A percentile compares a stretch with the other conserved stretches of the same genome.
Conservation (phyloP, 2,888 invertebrate species). For the Phyllotreta cruciferae region DNA sequence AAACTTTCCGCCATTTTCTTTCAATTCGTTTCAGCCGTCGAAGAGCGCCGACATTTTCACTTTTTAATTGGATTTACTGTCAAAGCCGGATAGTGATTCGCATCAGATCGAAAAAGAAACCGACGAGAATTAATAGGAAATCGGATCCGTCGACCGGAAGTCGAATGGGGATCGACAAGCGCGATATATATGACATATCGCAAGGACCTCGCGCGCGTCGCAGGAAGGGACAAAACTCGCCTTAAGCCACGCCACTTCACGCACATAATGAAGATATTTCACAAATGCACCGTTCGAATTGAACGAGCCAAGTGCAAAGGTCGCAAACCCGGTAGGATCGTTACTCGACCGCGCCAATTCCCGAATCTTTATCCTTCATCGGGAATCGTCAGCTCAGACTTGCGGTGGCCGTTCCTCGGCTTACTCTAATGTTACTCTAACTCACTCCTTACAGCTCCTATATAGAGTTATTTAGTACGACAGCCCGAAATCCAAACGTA, state of each 20-base stretch:
- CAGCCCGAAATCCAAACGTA: too few species aligned
- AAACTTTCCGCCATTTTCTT: background rate
- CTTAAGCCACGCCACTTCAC: too few species aligned
- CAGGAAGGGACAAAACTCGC: too few species aligned
- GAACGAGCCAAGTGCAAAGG: background rate
- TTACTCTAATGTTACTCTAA: constrained; percentile 2
- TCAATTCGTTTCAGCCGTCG: background rate
- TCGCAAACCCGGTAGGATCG: constrained; percentile 4
- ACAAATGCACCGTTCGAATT: too few species aligned
- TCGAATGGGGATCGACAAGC: constrained; percentile 10
- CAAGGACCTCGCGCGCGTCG: too few species aligned
- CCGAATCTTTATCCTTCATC: constrained; percentile 6
- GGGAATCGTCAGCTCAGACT: constrained; percentile 5
- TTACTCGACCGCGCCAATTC: constrained; percentile 14
- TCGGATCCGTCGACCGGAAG: constrained; percentile 21
- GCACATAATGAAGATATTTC: too few species aligned
- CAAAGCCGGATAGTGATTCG: constrained; percentile 1
- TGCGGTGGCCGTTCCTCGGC: constrained; percentile 3
- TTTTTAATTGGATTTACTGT: constrained; percentile 17
- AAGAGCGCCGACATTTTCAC: constrained; percentile 4
- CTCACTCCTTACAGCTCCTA: too few species aligned
- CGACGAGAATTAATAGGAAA: constrained; percentile 27
- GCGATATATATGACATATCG: constrained; percentile 17
- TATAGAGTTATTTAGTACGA: too few species aligned
- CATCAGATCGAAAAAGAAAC: constrained; percentile 12